phyloP scores from a whole-genome alignment of 2,113 vertebrate genomes.

The Puffinus mauretanicus region DNA sequence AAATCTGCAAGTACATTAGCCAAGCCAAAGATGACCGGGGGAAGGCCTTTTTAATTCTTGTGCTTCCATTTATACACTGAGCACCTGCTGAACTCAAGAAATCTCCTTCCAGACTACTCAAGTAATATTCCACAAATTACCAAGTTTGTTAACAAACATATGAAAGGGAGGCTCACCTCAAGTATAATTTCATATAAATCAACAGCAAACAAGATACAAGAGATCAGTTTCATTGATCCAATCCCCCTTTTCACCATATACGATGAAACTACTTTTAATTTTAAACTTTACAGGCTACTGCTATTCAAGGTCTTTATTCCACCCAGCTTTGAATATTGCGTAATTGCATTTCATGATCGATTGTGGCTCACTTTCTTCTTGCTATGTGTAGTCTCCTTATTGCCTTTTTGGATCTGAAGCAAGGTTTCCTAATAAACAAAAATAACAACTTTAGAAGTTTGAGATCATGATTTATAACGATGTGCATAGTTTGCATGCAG shows the following conservation, averaged over 20 bases:
- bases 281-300: slow-evolving; percentile 9
- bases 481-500: neutral
- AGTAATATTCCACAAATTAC: neutral
- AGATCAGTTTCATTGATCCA: neutral
- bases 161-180: neutral
- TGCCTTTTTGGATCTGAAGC: slow-evolving; percentile 53
- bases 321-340: slow-evolving; percentile 15
- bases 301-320: slow-evolving; percentile 57
- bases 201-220: neutral
- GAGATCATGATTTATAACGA: neutral
- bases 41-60: neutral
- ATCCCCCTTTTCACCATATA: neutral
- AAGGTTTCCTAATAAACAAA: slow-evolving; percentile 58
- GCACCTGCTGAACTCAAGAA: neutral
- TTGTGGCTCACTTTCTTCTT: slow-evolving; percentile 28
- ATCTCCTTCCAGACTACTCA: neutral
- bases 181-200: neutral
- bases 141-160: neutral
- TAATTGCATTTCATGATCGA: slow-evolving; percentile 61
- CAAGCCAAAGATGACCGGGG: neutral
- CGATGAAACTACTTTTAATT: slow-evolving; percentile 54
- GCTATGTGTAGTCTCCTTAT: slow-evolving; percentile 16
- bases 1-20: neutral
- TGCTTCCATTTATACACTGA: neutral
- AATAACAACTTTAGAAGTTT: slow-evolving; percentile 31